Conservation (phyloP, 2,113 vertebrate genomes). For the Paralichthys olivaceus region DNA sequence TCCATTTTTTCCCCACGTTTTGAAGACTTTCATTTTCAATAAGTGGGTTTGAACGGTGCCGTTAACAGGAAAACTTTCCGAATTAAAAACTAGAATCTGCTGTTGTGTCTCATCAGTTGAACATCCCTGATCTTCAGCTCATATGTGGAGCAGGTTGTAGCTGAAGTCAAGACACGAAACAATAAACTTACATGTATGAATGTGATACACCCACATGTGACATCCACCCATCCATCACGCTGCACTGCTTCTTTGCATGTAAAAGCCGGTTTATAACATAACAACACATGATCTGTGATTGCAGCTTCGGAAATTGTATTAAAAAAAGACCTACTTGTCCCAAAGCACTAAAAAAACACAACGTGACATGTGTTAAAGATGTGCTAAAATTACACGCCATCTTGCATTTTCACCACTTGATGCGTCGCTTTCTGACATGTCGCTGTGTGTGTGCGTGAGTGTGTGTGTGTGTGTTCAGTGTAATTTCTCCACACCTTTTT, state of each 20-base stretch:
- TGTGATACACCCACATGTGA: constrained; percentile 21
- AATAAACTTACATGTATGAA: constrained; percentile 22
- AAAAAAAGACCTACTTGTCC: constrained; percentile 19
- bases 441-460: constrained; percentile 11
- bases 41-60: too few relatives aligned
- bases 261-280: background rate
- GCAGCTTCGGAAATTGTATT: background rate
- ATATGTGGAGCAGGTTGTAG: too few relatives aligned
- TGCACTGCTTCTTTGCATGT: background rate
- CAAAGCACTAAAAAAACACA: constrained; percentile 21
- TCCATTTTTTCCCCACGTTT: too few relatives aligned
- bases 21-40: too few relatives aligned
- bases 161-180: constrained; percentile 4
- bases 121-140: too few relatives aligned
- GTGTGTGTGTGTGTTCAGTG: constrained; percentile 30
- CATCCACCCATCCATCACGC: background rate
- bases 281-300: constrained; percentile 16
- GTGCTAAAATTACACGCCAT: constrained; percentile 68
- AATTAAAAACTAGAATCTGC: too few relatives aligned
- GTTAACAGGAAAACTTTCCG: too few relatives aligned
- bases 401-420: constrained; percentile 66
- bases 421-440: constrained; percentile 54
- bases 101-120: too few relatives aligned
- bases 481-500: constrained; percentile 61
- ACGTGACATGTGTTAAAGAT: constrained; percentile 54